Evolutionary conservation across 2,888 invertebrate species (phyloP), one percentile per base, ranked within the genome.

Genomic region (Schizaphis graminum): DNA sequence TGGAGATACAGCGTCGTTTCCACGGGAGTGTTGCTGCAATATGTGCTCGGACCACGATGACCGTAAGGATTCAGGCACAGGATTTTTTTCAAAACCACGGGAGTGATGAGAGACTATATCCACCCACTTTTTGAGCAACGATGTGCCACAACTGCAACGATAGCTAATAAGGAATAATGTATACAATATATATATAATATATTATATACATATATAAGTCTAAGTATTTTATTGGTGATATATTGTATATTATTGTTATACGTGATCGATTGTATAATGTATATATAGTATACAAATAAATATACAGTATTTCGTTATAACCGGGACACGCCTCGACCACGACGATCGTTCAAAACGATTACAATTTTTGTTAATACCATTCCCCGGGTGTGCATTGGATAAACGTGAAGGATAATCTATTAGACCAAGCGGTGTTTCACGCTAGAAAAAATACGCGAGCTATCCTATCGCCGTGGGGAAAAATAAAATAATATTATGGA

Each of bases 301-400:
- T 47, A n/a, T 24, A 47, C 10, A 21, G 53, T 53, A n/a, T 91
- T 91, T 41, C 84, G 28, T 91, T 85, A 56, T 21, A 7, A 61
- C 21, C 61, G 86, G 86, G 57, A 92, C 86, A 87, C 86, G 86
- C 57, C 91, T 67, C 24, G 67, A 11, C 67, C 47, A 11, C 90
- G 26, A 67, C 47, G 57, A 47, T 61, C 67, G 91, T 77, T 47
- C 24, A 91, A 89, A 89, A 41, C 47, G 57, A 57, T 89, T 57
- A 35, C 35, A 16, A 35, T 35, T 35, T n/a, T 67, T 67, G 67
- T 35, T 67, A 67, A 67, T 24, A 47, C 47, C n/a, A 47, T 57
- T 57, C 89, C 35, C 16, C 67, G 7, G 5, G 16, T 67, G 28
- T 28, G 26, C 11, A 11, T n/a, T 13, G 61, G 61, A n/a, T 35